A percentile compares a stretch with the other conserved stretches of the same genome.
Evolutionary conservation across 2,113 vertebrate genomes (phyloP).

Genomic region (Chiloscyllium plagiosum): DNA sequence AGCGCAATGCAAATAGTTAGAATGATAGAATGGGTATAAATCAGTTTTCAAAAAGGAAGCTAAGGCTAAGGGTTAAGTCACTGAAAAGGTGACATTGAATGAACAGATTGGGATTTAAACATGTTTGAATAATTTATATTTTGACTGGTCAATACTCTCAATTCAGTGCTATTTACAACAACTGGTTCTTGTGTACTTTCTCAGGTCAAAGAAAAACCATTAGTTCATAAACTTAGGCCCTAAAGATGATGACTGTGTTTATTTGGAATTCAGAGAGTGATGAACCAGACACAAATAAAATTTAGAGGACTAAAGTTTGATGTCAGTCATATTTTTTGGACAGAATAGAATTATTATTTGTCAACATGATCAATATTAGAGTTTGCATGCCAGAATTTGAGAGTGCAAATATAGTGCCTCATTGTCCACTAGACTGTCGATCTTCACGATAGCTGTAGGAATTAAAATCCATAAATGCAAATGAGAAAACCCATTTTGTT

Average conservation of each 20-base stretch:
- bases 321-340: neutral
- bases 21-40: neutral
- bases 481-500: neutral
- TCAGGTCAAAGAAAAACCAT: neutral
- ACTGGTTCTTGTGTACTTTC: neutral
- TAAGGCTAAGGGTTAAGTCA: neutral
- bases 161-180: neutral
- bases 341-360: neutral
- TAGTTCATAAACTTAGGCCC: neutral
- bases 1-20: neutral
- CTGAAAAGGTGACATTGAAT: neutral
- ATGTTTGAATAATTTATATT: neutral
- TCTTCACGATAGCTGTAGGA: neutral
- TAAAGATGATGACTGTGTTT: neutral
- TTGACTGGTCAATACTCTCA: neutral
- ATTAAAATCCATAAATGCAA: neutral
- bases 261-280: neutral
- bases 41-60: neutral
- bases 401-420: neutral
- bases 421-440: neutral
- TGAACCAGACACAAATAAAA: neutral
- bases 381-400: neutral
- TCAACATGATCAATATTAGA: neutral
- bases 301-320: neutral
- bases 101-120: constrained; percentile 1